Conservation (phyloP, 1,140 invertebrate species). For the Drosophila subpulchrella region DNA sequence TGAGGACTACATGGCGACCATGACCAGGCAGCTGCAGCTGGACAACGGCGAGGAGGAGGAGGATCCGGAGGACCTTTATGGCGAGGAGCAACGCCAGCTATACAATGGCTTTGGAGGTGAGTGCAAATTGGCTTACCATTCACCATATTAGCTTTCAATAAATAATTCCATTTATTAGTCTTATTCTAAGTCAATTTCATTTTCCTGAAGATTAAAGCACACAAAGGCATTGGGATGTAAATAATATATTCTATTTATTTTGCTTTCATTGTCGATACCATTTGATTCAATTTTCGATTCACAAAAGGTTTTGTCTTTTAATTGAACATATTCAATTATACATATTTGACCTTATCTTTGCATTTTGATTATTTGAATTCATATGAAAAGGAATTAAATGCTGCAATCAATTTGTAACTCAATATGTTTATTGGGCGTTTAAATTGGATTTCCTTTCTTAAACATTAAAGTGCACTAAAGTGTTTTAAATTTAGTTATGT, state of each 20-base stretch:
- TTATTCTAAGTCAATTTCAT: not conserved
- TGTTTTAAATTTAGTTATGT: too few relatives aligned
- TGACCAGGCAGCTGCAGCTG: slow-evolving; percentile 71
- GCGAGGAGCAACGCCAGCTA: slow-evolving; percentile 57
- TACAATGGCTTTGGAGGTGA: slow-evolving; percentile 77
- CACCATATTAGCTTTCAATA: not conserved
- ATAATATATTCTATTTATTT: not conserved
- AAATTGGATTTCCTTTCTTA: too few relatives aligned
- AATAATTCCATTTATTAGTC: not conserved
- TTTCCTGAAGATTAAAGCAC: not conserved
- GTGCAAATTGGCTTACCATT: not conserved
- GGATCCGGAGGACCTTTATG: slow-evolving; percentile 56
- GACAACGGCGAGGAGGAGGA: slow-evolving; percentile 45
- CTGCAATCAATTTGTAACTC: too few relatives aligned
- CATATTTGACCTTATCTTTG: not conserved
- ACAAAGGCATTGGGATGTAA: not conserved
- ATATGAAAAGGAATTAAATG: too few relatives aligned
- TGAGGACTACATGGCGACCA: slow-evolving; percentile 79
- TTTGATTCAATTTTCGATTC: not conserved
- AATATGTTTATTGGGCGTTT: too few relatives aligned
- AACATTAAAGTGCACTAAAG: too few relatives aligned
- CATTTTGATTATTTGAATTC: not conserved
- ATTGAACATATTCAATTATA: not conserved
- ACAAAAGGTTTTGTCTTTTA: not conserved
- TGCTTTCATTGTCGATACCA: not conserved